phyloP scores from a whole-genome alignment of 2,888 invertebrate genomes.

The Ptilodon capucinus region DNA sequence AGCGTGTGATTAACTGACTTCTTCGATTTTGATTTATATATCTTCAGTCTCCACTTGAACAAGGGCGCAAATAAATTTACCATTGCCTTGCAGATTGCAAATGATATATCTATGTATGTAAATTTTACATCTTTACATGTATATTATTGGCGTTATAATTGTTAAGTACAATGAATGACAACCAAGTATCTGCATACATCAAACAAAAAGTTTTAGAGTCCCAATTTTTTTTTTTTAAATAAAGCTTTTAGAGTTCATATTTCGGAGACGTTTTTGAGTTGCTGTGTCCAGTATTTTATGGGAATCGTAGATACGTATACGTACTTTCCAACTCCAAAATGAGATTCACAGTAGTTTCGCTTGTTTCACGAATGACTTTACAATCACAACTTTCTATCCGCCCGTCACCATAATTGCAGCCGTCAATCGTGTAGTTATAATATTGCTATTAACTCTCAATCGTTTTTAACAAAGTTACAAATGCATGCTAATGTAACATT shows the following conservation, averaged over 20 bases:
- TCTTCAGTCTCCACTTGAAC: not conserved
- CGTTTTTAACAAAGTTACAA: constrained; percentile 57
- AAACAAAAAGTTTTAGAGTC: too few relatives aligned
- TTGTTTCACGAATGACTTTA: constrained; percentile 4
- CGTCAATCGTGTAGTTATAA: constrained; percentile 48
- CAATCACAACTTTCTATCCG: constrained; percentile 25
- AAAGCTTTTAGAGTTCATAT: too few relatives aligned
- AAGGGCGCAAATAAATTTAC: not conserved
- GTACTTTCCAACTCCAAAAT: not conserved
- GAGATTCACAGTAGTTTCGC: not conserved
- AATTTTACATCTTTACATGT: too few relatives aligned
- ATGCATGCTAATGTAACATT: constrained; percentile 64
- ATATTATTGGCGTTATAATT: too few relatives aligned
- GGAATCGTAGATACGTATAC: not conserved
- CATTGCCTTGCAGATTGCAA: too few relatives aligned
- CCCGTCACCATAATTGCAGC: constrained; percentile 45
- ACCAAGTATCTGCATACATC: too few relatives aligned
- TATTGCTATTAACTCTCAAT: constrained; percentile 44
- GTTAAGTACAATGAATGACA: too few relatives aligned
- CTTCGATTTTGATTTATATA: not conserved
- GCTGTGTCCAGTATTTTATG: too few relatives aligned
- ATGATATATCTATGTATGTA: too few relatives aligned
- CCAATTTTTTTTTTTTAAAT: too few relatives aligned
- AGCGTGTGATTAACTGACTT: not conserved
- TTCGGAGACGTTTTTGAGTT: too few relatives aligned